Base-by-base conservation (phyloP, 2,797 vertebrate species). In the Schizopygopsis malacanthus region DNA sequence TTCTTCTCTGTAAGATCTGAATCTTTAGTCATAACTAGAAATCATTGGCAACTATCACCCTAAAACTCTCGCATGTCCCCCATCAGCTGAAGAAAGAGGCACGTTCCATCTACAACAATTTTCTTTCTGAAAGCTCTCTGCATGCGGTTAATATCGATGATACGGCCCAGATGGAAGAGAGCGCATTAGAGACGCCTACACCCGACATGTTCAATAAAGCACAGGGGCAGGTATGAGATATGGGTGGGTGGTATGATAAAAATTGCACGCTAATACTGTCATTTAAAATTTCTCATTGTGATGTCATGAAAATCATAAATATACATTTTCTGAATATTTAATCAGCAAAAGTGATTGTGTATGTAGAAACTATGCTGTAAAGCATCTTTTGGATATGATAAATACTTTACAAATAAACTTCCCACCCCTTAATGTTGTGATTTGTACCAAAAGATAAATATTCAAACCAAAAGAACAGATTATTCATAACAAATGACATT, bases 111-210 rank as follows among this genome's bases (percentile, higher is more conserved):
- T 97, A 96, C 0, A 92, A 95, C 67, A 94, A 92, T 45, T 97
- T 95, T 91, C 94, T 97, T 12, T 96, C 96, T 77, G 96, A 94
- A 87, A 95, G 93, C 85, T 95, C 96, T 0, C 88, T 95, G 87
- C 94, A 94, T 80, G 95, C 96, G 0, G 95, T 97, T 83, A 97
- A 97, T 91, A 96, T 97, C 0, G 97, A 97, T 82, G 92, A 94
- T 80, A 95, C 95, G 67, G 97, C 96, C 33, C 94, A 96, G 92
- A 92, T 95, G 1, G 94, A 95, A 16, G 95, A 96, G 88, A 93
- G 95, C 28, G 92, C 95, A 88, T 90, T 97, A 91, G 92, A 95
- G 11, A 92, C 83, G 9, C 96, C 96, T 0, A 92, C 92, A 5
- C 94, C 95, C 0, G 94, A 95, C 85, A 96, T 97, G 95, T 97